Evolutionary conservation across 2,888 invertebrate genomes (phyloP), one percentile per base, ranked within the genome.

Genomic region (Pasiphila rectangulata): DNA sequence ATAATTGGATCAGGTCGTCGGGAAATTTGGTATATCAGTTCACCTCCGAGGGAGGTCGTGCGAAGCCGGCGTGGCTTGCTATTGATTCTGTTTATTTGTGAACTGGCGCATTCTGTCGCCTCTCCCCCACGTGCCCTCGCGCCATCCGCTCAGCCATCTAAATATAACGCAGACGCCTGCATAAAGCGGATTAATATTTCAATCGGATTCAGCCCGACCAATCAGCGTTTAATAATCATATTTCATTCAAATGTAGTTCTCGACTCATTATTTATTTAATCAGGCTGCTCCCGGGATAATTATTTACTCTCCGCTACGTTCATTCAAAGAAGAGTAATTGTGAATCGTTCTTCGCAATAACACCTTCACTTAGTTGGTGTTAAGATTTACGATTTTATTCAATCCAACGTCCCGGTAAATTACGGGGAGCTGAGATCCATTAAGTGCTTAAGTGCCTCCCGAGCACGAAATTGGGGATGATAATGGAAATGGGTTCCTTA

Each of bases 361-460:
- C 79, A 78, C 77, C 79, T 77, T 73, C 70, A 61, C 72, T 72
- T 58, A 64, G 73, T 70, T 69, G 75, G 79, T 83, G 81, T 83
- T 80, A 79, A 81, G 83, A 84, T 84, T 84, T 83, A 85, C 83
- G 83, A 78, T 84, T 85, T 85, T 84, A 86, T 85, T 85, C 83
- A 84, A 85, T 85, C 78, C 80, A 81, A 72, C 83, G 77, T 79
- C 76, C 77, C 76, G 75, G 77, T 81, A 84, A 84, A 85, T 85
- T 83, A 83, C 81, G 77, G 75, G 69, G 77, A 82, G 82, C 82
- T 75, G 82, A 80, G 81, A 86, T 81, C 84, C 86, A 84, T 87
- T 86, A 86, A 85, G 83, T 85, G 80, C 83, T 85, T 85, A 86
- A 85, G 86, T 86, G 85, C 84, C 84, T 80, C 77, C 77, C 81